Percentiles rank a stretch among this genome's conserved stretches.
Evolutionary conservation across 2,888 invertebrate genomes (phyloP).

Genomic region (Hypercompe scribonia): DNA sequence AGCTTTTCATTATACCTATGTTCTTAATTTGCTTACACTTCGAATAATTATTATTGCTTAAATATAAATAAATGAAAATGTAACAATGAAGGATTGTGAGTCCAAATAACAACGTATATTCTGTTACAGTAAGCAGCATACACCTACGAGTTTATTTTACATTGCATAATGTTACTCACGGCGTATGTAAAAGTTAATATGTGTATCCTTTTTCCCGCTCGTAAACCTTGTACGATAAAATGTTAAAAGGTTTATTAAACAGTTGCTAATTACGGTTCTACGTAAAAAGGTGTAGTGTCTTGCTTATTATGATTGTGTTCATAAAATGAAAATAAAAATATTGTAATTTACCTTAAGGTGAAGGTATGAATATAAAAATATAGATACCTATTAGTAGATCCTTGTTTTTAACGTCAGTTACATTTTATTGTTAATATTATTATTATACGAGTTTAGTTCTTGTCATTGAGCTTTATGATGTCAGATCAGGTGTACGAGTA

Average conservation of each 20-base stretch:
- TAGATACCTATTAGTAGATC: neutral
- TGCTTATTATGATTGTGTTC: neutral
- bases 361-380: neutral
- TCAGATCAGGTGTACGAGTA: too few species aligned
- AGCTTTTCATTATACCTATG: neutral
- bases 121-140: conserved; percentile 1
- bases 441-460: neutral
- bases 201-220: conserved; percentile 42
- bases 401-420: neutral
- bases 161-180: conserved; percentile 28
- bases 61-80: neutral
- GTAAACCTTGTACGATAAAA: conserved; percentile 50
- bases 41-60: neutral
- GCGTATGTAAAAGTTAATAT: conserved; percentile 41
- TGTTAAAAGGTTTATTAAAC: conserved; percentile 52
- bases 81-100: neutral
- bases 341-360: neutral
- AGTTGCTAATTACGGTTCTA: conserved; percentile 45
- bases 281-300: conserved; percentile 25
- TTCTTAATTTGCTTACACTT: neutral
- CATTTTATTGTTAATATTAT: neutral
- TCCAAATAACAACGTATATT: neutral
- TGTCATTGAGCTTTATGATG: neutral
- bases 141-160: conserved; percentile 16
- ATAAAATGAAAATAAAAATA: neutral